These are phyloP conservation scores for Cryptotis parvus DNA, from an alignment of 2,113 vertebrate genomes.

Conservation along the genomic window DNA sequence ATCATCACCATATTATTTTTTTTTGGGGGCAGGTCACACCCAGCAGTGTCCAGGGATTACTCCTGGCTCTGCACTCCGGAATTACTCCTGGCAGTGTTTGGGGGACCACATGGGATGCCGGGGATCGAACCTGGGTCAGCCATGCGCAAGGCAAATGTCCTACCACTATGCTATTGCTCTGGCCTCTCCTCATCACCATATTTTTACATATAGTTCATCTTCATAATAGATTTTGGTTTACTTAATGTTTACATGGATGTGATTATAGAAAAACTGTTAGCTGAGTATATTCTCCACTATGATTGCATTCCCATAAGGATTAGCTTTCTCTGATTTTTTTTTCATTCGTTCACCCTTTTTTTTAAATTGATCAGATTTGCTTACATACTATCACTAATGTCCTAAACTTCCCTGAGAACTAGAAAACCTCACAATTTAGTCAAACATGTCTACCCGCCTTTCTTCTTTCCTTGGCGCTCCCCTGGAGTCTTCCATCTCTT, in stretches of 20 bases:
- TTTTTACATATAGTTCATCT: not conserved
- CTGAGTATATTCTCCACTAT: not conserved
- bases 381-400: not conserved
- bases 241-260: not conserved
- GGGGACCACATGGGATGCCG: no score
- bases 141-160: no score
- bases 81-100: no score
- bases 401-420: not conserved
- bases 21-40: no score
- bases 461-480: not conserved
- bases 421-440: not conserved
- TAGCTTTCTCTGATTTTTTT: no score
- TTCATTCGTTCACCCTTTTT: not conserved
- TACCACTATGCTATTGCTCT: no score
- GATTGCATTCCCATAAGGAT: not conserved
- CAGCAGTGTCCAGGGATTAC: no score
- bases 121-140: no score
- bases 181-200: slow-evolving; percentile 24
- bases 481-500: no score
- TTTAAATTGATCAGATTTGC: not conserved
- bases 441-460: not conserved
- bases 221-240: not conserved
- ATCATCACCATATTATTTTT: slow-evolving; percentile 1
- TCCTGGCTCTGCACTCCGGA: no score
- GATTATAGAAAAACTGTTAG: slow-evolving; percentile 8